Evolutionary conservation across 2,113 vertebrate genomes (phyloP).

Genomic region (Ochotona princeps): DNA sequence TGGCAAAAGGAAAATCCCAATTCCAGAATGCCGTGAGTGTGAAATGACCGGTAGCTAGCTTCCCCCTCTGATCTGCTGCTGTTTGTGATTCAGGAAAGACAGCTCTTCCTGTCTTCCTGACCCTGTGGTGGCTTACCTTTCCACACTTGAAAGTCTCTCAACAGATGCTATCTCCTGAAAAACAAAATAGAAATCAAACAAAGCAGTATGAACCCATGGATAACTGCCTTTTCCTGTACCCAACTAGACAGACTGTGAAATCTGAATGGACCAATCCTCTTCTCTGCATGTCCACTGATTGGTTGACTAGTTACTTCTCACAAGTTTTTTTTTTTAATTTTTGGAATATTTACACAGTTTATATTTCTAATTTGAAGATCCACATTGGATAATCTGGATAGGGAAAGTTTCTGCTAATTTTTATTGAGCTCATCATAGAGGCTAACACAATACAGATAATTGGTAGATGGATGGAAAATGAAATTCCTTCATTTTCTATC

Average conservation of each 20-base stretch:
- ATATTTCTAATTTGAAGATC: not conserved
- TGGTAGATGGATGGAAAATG: not conserved
- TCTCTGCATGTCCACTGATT: not conserved
- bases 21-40: not conserved
- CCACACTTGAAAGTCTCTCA: not conserved
- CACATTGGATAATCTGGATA: not conserved
- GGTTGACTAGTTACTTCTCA: not conserved
- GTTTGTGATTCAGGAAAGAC: conserved; percentile 63
- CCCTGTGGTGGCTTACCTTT: conserved; percentile 50
- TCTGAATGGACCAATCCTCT: not conserved
- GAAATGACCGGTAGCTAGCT: conserved; percentile 2
- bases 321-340: conserved; percentile 34
- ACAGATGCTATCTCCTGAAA: conserved; percentile 66
- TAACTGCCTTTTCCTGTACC: not conserved
- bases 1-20: conserved; percentile 57
- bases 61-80: not conserved
- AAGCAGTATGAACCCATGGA: not conserved
- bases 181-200: conserved; percentile 52
- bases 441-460: not conserved
- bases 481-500: not conserved
- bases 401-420: not conserved
- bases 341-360: not conserved
- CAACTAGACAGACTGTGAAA: not conserved
- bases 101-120: not conserved
- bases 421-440: not conserved